Conservation (phyloP, 2,888 invertebrate species). For the Serrognathus titanus region DNA sequence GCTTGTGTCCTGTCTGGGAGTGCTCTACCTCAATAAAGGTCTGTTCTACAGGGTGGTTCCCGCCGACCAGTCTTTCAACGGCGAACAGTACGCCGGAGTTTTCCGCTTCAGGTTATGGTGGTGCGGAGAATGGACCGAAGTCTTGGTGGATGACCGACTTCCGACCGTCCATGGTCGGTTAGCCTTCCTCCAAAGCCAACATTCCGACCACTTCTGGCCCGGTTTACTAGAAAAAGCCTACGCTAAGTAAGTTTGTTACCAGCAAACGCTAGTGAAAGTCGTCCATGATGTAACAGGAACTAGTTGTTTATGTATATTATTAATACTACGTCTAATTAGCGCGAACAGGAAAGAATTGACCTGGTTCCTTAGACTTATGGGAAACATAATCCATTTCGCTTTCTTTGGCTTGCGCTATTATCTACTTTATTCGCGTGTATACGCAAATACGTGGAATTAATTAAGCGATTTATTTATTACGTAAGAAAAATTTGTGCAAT, state of each 20-base stretch:
- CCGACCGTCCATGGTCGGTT: conserved; percentile 84
- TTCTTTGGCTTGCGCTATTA: too few species aligned
- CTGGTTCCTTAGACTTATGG: too few species aligned
- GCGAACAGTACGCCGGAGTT: conserved; percentile 69
- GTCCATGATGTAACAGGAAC: background rate
- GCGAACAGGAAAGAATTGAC: too few species aligned
- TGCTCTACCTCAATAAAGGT: conserved; percentile 79
- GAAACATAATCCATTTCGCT: too few species aligned
- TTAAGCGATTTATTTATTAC: too few species aligned
- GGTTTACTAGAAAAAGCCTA: conserved; percentile 89
- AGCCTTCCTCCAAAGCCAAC: conserved; percentile 79
- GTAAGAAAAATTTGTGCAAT: too few species aligned
- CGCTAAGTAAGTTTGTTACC: conserved; percentile 67
- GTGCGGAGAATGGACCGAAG: conserved; percentile 91
- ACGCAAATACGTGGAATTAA: too few species aligned
- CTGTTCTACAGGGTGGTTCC: conserved; percentile 89
- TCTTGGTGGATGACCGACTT: conserved; percentile 82
- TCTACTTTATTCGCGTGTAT: too few species aligned
- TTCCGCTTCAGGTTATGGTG: conserved; percentile 91
- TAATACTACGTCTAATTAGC: too few species aligned
- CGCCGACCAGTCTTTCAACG: conserved; percentile 79
- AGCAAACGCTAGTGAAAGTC: background rate
- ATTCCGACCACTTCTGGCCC: conserved; percentile 84
- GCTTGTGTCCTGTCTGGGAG: conserved; percentile 85
- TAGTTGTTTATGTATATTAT: background rate